Evolutionary conservation across 2,888 invertebrate genomes (phyloP).

Genomic region (Drosophila kanekoi): DNA sequence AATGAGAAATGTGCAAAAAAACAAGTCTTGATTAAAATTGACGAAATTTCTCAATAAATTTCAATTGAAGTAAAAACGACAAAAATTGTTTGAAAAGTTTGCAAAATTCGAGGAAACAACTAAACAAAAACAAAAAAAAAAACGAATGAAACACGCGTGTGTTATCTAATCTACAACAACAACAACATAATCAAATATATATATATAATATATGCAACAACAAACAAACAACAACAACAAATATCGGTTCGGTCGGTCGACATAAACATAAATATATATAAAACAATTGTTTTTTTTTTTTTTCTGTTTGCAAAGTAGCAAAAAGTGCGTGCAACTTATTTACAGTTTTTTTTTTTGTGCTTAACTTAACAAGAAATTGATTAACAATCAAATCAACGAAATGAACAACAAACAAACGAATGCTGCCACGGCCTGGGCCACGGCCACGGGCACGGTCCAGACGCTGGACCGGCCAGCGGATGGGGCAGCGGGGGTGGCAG

Average conservation of each 20-base stretch:
- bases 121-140: constrained; percentile 35
- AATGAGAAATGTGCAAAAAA: constrained; percentile 40
- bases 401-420: constrained; percentile 40
- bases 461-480: constrained; percentile 43
- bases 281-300: constrained; percentile 26
- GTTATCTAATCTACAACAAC: constrained; percentile 73
- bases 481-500: not conserved
- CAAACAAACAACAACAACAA: constrained; percentile 11
- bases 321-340: constrained; percentile 19
- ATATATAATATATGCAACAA: constrained; percentile 14
- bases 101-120: constrained; percentile 4
- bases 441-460: constrained; percentile 68
- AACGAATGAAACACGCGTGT: constrained; percentile 65
- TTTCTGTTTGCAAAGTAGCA: constrained; percentile 19
- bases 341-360: constrained; percentile 9
- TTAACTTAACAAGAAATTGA: constrained; percentile 1
- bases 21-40: constrained; percentile 5
- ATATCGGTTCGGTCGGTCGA: constrained; percentile 32
- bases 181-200: constrained; percentile 25
- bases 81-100: constrained; percentile 7
- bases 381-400: constrained; percentile 19
- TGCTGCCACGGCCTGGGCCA: constrained; percentile 53
- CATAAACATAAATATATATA: constrained; percentile 6
- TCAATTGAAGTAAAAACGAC: constrained; percentile 5
- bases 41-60: constrained; percentile 12